Conservation (phyloP, 2,888 invertebrate genomes). For the Drosophila infuscata region DNA sequence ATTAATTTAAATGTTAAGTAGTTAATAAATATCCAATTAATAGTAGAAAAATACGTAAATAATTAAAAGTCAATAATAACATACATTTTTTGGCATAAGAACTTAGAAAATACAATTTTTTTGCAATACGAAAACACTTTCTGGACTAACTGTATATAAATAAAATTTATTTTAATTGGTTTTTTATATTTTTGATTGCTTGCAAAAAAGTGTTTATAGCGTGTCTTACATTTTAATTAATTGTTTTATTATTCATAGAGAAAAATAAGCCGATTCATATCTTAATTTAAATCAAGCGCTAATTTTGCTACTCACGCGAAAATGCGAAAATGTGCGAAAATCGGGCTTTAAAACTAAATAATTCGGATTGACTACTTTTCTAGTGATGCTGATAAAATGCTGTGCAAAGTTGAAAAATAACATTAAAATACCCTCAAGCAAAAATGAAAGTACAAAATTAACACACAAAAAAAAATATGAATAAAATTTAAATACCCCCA, state of each 20-base stretch:
- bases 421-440: too few species aligned
- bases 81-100: too few species aligned
- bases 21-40: too few species aligned
- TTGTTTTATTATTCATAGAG: not conserved
- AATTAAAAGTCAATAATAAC: too few species aligned
- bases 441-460: not conserved
- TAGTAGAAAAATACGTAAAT: too few species aligned
- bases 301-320: not conserved
- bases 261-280: not conserved
- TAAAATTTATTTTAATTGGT: not conserved
- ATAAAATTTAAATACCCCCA: not conserved
- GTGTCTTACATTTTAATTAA: not conserved
- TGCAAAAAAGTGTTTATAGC: not conserved
- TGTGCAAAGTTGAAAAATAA: not conserved
- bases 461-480: too few species aligned
- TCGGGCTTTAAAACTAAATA: not conserved
- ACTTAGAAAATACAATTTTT: too few species aligned
- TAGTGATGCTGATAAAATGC: not conserved
- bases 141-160: not conserved
- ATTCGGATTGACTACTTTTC: not conserved
- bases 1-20: too few species aligned
- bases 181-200: not conserved
- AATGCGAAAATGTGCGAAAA: too few species aligned
- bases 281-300: too few species aligned
- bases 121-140: too few species aligned